Evolutionary conservation across 2,797 vertebrate species (phyloP).

Genomic region (Macropodus opercularis): DNA sequence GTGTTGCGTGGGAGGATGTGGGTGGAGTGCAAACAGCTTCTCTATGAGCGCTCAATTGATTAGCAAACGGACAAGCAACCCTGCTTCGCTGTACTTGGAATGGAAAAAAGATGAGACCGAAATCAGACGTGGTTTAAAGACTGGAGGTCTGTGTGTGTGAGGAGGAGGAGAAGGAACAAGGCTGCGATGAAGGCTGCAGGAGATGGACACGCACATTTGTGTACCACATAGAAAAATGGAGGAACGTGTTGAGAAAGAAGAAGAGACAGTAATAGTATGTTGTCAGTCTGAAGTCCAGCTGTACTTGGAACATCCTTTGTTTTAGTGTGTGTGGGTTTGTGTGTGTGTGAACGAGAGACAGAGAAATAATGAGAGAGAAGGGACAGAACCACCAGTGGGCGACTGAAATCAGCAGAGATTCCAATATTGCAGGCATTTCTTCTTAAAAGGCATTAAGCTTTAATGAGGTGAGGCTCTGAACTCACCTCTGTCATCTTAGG

Average conservation of each 20-base stretch:
- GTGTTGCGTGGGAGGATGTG: constrained; percentile 63
- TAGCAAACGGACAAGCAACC: constrained; percentile 34
- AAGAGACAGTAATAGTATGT: constrained; percentile 37
- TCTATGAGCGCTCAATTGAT: constrained; percentile 53
- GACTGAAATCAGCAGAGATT: constrained; percentile 7
- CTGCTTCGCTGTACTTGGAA: constrained; percentile 35
- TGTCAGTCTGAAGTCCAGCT: constrained; percentile 52
- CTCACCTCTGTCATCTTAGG: background rate
- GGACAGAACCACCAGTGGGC: constrained; percentile 1
- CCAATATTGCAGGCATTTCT: background rate
- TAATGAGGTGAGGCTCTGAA: constrained; percentile 1
- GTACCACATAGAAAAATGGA: background rate
- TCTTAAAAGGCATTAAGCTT: background rate
- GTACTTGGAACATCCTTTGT: constrained; percentile 7
- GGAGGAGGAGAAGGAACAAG: background rate
- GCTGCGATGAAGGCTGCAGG: background rate
- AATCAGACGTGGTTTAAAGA: constrained; percentile 11
- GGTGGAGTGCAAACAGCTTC: constrained; percentile 65
- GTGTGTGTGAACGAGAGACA: background rate
- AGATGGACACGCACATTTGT: constrained; percentile 3
- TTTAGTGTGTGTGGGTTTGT: background rate
- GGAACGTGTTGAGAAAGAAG: background rate
- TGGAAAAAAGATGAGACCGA: constrained; percentile 23
- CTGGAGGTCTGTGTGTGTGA: constrained; percentile 8
- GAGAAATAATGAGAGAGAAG: constrained; percentile 11